Base-by-base conservation (phyloP, 2,797 vertebrate species). In the Melanotaenia boesemani region DNA sequence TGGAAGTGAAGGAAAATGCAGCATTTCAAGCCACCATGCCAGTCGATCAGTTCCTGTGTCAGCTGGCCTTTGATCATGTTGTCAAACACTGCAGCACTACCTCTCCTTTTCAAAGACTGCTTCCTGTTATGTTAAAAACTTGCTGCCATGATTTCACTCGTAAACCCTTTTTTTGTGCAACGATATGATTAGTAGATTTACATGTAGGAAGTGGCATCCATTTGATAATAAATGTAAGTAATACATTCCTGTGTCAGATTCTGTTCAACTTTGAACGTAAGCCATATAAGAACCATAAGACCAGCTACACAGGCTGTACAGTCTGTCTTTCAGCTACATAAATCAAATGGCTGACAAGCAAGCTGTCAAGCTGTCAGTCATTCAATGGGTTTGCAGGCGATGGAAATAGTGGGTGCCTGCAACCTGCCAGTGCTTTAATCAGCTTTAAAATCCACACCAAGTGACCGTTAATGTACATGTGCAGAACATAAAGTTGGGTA, bases 11-110 rank as follows among this genome's bases (percentile, higher is more conserved):
- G 44, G 82, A 58, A 60, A 83, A 80, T 85, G 63, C 39, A 7
- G 15, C 41, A 70, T 74, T 81, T 79, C 72, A 76, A 67, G 77
- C 64, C 60, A 36, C 66, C 70, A 74, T 76, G 67, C 65, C 70
- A 63, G 72, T 28, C 66, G 80, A 48, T 69, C 67, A 80, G 32
- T 60, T 60, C 4, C 2, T 13, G 32, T 44, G 55, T 84, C 63
- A 75, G 18, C 50, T 22, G 24, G 6, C 16, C 32, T 46, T 0
- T 68, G 66, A 72, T 74, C 59, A 67, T 46, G 44, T 55, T 24
- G 28, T 62, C 69, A 44, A 30, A 22, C 57, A 60, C 60, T 22
- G 50, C 48, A 71, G 24, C 34, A 44, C 80, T 67, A 46, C 63
- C 48, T 66, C 44, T 63, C 36, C 18, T 46, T 52, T 55, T 73